These are phyloP conservation scores for Leucophora obtusa DNA, from an alignment of 2,888 invertebrate species.

Conservation along the genomic window DNA sequence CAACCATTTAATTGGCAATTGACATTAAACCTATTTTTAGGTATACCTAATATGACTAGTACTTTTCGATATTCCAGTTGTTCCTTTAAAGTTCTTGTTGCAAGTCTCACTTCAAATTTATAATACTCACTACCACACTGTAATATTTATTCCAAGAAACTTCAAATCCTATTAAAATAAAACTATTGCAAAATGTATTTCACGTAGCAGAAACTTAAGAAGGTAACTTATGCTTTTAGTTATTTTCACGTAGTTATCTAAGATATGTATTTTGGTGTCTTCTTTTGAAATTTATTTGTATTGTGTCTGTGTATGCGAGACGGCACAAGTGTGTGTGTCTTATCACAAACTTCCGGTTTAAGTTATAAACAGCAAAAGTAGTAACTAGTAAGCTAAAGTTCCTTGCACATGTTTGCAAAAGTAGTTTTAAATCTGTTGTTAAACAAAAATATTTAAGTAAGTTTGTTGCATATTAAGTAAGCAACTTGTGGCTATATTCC, in stretches of 20 bases:
- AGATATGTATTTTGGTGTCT: neutral
- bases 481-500: constrained; percentile 30
- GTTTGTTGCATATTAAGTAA: constrained; percentile 25
- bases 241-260: constrained; percentile 38
- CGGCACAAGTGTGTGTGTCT: neutral
- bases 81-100: neutral
- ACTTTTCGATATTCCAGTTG: too few species aligned
- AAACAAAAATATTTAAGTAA: constrained; percentile 9
- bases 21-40: too few species aligned
- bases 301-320: neutral
- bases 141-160: neutral
- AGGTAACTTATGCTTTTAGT: constrained; percentile 27
- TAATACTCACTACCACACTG: neutral
- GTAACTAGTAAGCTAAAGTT: neutral
- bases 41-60: too few species aligned
- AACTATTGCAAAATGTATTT: constrained; percentile 12
- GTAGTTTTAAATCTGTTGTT: constrained; percentile 8
- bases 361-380: constrained; percentile 24
- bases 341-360: constrained; percentile 25
- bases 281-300: neutral
- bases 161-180: constrained; percentile 33
- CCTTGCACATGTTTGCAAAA: neutral
- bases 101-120: neutral
- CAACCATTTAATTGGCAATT: too few species aligned
- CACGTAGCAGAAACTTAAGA: constrained; percentile 12